These are phyloP conservation scores for Pseudorasbora parva DNA, from an alignment of 2,113 vertebrate species.

Conservation along the genomic window DNA sequence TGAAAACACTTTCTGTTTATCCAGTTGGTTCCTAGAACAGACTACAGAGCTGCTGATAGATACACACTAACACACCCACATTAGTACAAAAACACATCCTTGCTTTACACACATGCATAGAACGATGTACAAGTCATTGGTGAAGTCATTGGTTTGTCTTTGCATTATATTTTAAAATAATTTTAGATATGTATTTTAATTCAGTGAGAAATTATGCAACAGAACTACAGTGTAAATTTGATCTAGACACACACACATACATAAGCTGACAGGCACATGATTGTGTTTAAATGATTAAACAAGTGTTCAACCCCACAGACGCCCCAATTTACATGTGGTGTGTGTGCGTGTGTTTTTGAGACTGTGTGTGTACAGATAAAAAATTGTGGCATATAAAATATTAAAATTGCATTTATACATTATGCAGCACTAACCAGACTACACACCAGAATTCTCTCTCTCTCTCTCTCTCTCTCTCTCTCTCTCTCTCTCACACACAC, in stretches of 20 bases:
- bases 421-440: conserved; percentile 64
- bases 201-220: conserved; percentile 24
- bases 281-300: conserved; percentile 58
- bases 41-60: conserved; percentile 7
- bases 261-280: conserved; percentile 40
- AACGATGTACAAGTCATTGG: background rate
- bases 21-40: conserved; percentile 53
- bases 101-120: background rate
- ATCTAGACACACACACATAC: conserved; percentile 16
- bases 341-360: conserved; percentile 48
- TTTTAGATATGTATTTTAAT: background rate
- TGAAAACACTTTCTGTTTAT: conserved; percentile 55
- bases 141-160: conserved; percentile 53
- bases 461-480: no score
- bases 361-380: conserved; percentile 64
- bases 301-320: conserved; percentile 37
- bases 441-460: background rate
- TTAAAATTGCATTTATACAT: conserved; percentile 69
- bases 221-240: conserved; percentile 11
- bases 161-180: conserved; percentile 44
- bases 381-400: conserved; percentile 65
- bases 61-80: background rate
- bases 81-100: conserved; percentile 2
- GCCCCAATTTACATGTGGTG: conserved; percentile 4
- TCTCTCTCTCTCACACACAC: no score